A percentile compares a stretch with the other conserved stretches of the same genome.
Conservation (phyloP, 1,140 invertebrate genomes). For the Habropoda laboriosa region DNA sequence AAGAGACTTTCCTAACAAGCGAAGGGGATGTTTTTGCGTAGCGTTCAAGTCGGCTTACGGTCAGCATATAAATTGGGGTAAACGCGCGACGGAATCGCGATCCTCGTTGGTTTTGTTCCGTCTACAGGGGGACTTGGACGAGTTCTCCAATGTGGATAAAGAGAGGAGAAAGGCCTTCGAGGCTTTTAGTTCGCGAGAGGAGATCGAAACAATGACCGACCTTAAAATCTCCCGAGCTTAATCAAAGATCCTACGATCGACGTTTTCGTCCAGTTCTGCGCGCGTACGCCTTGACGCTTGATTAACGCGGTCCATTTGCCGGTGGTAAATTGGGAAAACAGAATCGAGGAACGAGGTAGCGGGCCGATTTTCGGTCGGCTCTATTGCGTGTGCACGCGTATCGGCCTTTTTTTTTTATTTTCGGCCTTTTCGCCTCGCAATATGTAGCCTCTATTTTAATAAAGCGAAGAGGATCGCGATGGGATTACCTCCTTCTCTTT, state of each 20-base stretch:
- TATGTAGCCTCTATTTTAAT: conserved; percentile 39
- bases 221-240: conserved; percentile 50
- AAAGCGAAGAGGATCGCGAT: conserved; percentile 44
- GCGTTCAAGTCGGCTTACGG: conserved; percentile 62
- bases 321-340: conserved; percentile 29
- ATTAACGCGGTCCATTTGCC: conserved; percentile 35
- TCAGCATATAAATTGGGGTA: conserved; percentile 67
- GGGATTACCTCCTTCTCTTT: conserved; percentile 10
- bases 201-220: conserved; percentile 69
- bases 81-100: conserved; percentile 34
- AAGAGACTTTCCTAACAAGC: conserved; percentile 34
- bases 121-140: not conserved
- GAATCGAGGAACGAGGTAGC: not conserved
- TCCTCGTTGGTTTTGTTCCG: conserved; percentile 27
- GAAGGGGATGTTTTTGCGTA: conserved; percentile 45
- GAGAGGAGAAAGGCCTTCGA: conserved; percentile 23
- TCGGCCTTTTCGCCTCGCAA: not conserved
- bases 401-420: conserved; percentile 35
- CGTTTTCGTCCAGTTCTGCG: not conserved
- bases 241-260: not conserved
- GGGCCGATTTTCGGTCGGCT: not conserved
- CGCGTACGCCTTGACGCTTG: not conserved
- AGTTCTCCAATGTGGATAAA: not conserved
- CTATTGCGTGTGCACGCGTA: not conserved
- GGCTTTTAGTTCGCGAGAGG: not conserved